Evolutionary conservation across 92 coral and sea anemone genomes (phyloP).

Genomic region (Bergia sp.): DNA sequence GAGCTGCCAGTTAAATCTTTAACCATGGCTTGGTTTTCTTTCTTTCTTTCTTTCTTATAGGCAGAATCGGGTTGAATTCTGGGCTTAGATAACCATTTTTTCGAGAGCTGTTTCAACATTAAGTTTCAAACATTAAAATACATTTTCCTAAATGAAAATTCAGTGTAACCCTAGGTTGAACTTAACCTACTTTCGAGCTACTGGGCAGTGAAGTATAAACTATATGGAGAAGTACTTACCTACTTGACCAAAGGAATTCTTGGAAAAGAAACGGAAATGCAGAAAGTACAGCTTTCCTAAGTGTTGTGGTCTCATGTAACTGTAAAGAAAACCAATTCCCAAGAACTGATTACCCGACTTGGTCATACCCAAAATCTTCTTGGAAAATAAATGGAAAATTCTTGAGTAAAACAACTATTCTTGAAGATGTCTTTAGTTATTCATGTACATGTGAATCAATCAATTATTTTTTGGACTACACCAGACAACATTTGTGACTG

Average conservation of each 20-base stretch:
- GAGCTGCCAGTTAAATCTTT: too few species aligned
- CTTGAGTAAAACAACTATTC: background rate
- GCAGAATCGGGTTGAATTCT: too few species aligned
- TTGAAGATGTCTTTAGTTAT: background rate
- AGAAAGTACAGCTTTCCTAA: background rate
- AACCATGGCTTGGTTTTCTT: too few species aligned
- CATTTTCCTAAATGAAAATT: too few species aligned
- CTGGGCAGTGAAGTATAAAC: background rate
- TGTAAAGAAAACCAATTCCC: background rate
- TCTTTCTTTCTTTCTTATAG: too few species aligned
- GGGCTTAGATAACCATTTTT: too few species aligned
- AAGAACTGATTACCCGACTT: background rate
- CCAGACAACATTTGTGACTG: too few species aligned
- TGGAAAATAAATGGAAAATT: background rate
- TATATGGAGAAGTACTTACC: background rate
- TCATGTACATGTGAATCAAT: background rate
- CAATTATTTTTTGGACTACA: background rate
- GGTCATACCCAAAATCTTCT: background rate
- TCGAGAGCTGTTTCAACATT: too few species aligned
- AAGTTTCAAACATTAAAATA: too few species aligned
- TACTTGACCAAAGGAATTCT: constrained; percentile 23
- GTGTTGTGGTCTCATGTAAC: background rate
- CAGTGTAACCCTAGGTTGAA: too few species aligned
- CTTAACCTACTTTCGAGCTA: too few species aligned
- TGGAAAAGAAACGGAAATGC: constrained; percentile 17